Conservation (phyloP, 1,140 invertebrate genomes). For the Linepithema humile region DNA sequence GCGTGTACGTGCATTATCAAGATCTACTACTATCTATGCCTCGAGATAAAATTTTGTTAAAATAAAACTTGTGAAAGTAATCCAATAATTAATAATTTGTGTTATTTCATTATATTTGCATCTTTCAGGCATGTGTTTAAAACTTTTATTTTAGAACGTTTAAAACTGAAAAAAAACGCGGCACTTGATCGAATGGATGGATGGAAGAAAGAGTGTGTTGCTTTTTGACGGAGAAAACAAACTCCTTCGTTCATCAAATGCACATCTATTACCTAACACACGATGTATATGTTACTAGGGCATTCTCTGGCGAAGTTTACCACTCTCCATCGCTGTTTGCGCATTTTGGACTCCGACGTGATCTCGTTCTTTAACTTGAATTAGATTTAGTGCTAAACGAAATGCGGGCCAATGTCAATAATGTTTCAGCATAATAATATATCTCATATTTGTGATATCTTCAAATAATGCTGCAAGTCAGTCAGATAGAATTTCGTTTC, state of each 20-base stretch:
- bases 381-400: background rate
- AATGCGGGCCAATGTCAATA: background rate
- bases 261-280: background rate
- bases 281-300: background rate
- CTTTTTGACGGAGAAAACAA: background rate
- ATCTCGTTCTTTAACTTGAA: background rate
- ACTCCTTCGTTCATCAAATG: background rate
- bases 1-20: too few relatives aligned
- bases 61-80: too few relatives aligned
- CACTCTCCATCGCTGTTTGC: too few relatives aligned
- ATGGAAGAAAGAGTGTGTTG: background rate
- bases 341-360: background rate
- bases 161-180: background rate
- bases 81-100: too few relatives aligned
- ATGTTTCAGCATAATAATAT: background rate
- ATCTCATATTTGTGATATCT: background rate
- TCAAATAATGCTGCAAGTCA: too few relatives aligned
- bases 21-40: too few relatives aligned
- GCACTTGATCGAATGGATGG: background rate
- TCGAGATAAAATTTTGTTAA: too few relatives aligned
- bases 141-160: too few relatives aligned
- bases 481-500: too few relatives aligned
- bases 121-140: too few relatives aligned
- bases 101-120: too few relatives aligned
- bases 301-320: background rate